Percentiles rank a stretch among this genome's conserved stretches.
Conservation (phyloP, 2,797 vertebrate species). For the Bradypodion ventrale region DNA sequence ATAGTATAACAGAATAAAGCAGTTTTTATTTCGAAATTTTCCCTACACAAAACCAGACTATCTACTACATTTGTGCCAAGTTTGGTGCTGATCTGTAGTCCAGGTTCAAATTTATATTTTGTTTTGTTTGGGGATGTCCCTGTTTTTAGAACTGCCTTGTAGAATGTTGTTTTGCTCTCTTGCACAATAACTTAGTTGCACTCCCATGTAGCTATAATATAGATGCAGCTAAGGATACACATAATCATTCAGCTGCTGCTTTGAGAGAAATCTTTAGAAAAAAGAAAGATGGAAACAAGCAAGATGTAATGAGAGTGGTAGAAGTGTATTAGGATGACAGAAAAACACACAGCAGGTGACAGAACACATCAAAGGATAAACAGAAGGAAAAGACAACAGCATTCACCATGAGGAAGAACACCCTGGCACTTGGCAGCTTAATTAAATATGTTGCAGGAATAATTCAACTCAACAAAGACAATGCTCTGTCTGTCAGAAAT, state of each 20-base stretch:
- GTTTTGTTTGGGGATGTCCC: no score
- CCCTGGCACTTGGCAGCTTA: neutral
- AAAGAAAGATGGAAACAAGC: slow-evolving; percentile 32
- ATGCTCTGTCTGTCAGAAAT: slow-evolving; percentile 29
- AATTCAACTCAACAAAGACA: neutral
- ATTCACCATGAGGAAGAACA: slow-evolving; percentile 11
- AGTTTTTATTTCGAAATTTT: no score
- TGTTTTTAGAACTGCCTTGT: no score
- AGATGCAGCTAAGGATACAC: no score
- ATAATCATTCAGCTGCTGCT: neutral
- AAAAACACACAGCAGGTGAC: slow-evolving; percentile 5
- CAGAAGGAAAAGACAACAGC: neutral
- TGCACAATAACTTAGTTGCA: no score
- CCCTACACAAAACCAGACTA: no score
- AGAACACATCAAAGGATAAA: neutral
- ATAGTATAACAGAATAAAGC: no score
- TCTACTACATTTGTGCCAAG: no score
- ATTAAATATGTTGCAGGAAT: neutral
- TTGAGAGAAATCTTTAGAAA: slow-evolving; percentile 8
- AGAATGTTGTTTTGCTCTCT: no score
- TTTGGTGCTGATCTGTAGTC: no score
- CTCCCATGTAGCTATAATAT: no score
- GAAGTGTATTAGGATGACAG: slow-evolving; percentile 20
- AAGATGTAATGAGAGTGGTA: neutral
- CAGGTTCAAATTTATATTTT: no score